Percentiles rank a stretch among this genome's conserved stretches.
These are phyloP conservation scores for Siniperca knerii DNA, from an alignment of 2,113 vertebrate genomes.

Conservation along the genomic window DNA sequence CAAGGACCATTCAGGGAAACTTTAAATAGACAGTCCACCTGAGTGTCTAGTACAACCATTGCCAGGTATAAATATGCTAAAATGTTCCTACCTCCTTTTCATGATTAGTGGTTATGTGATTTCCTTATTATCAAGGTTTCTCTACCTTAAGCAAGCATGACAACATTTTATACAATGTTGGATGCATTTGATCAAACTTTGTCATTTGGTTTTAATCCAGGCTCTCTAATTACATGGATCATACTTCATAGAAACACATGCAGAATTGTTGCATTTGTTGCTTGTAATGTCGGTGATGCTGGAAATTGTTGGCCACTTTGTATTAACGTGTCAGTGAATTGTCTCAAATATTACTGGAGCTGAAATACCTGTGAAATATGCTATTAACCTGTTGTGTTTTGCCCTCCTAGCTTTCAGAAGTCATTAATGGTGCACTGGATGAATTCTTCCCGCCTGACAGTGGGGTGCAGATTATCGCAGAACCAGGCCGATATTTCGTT, in stretches of 20 bases:
- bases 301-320: too few species aligned
- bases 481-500: conserved; percentile 92
- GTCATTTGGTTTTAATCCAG: neutral
- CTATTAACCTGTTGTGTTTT: neutral
- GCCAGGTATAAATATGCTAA: neutral
- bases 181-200: too few species aligned
- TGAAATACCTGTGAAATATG: neutral
- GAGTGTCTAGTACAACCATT: neutral
- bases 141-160: neutral
- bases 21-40: neutral
- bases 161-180: neutral
- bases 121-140: neutral
- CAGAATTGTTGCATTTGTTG: neutral
- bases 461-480: conserved; percentile 89
- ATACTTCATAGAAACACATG: neutral
- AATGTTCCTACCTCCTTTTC: neutral
- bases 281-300: too few species aligned
- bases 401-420: conserved; percentile 83
- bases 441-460: conserved; percentile 90
- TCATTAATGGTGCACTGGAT: conserved; percentile 90
- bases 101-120: neutral
- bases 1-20: neutral
- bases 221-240: neutral
- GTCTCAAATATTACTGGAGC: too few species aligned
- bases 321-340: too few species aligned